These are phyloP conservation scores for Hylia prasina DNA, from an alignment of 2,113 vertebrate species.

Conservation along the genomic window DNA sequence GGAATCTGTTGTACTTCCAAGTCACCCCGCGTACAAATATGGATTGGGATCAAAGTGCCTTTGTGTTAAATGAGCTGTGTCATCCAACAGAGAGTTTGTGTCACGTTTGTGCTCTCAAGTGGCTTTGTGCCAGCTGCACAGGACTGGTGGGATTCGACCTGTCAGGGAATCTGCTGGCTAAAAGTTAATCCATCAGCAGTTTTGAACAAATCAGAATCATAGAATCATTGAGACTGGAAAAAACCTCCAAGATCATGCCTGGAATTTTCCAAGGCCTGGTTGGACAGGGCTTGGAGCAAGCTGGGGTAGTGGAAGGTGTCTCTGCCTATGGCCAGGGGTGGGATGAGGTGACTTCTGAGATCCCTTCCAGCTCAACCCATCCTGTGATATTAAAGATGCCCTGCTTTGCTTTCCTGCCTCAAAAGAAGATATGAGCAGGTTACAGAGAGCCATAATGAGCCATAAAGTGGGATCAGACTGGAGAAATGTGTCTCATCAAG, in stretches of 20 bases:
- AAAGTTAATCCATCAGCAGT: neutral
- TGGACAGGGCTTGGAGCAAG: fast-evolving
- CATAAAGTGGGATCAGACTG: neutral
- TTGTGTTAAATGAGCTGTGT: neutral
- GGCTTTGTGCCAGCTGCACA: neutral
- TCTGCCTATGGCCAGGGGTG: neutral
- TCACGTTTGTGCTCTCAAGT: neutral
- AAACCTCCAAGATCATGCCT: neutral
- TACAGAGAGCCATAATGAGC: neutral
- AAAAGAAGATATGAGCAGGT: neutral
- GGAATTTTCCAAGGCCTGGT: neutral
- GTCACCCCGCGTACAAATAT: neutral
- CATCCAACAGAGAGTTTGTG: neutral
- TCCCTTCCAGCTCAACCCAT: neutral
- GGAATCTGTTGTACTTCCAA: neutral
- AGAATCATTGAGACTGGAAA: neutral
- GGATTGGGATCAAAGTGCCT: neutral
- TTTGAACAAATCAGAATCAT: neutral
- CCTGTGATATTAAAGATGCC: neutral
- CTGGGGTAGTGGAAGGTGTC: neutral
- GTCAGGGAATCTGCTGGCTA: neutral
- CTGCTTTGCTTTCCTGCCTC: neutral
- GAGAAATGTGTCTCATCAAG: neutral
- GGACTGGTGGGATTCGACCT: neutral
- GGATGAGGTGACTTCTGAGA: fast-evolving